These are phyloP conservation scores for Tanytarsus gracilentus DNA, from an alignment of 2,888 invertebrate genomes.

Conservation along the genomic window DNA sequence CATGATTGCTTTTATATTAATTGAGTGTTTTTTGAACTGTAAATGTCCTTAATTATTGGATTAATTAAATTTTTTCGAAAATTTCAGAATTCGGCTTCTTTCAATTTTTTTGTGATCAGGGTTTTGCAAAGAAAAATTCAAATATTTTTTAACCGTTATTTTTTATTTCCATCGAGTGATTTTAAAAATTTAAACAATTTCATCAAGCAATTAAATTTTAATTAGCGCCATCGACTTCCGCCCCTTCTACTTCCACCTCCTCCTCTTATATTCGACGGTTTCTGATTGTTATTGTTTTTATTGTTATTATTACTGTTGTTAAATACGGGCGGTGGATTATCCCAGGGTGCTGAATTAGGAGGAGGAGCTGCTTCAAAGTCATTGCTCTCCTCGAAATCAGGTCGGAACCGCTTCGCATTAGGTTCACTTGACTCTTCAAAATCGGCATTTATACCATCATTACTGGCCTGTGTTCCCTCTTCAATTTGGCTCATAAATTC, in stretches of 20 bases:
- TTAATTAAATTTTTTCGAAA: background rate
- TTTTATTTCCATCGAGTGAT: background rate
- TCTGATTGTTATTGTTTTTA: background rate
- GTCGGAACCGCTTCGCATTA: background rate
- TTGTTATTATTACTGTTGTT: slow-evolving; percentile 3
- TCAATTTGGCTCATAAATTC: background rate
- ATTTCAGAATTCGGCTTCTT: too few relatives aligned
- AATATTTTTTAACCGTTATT: background rate
- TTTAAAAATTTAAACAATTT: background rate
- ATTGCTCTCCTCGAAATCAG: background rate
- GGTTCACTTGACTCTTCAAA: background rate
- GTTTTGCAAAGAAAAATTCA: background rate
- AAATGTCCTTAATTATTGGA: background rate
- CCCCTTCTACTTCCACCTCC: background rate
- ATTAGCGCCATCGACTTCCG: slow-evolving; percentile 19
- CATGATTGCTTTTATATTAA: background rate
- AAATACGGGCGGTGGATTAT: background rate
- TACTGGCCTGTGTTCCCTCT: background rate
- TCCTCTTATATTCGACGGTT: background rate
- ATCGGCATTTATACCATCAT: background rate
- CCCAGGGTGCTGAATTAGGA: background rate
- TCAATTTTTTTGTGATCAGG: background rate
- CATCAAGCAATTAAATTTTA: background rate
- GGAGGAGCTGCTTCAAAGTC: background rate
- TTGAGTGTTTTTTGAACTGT: background rate